A percentile compares a stretch with the other conserved stretches of the same genome.
Evolutionary conservation across 2,888 invertebrate species (phyloP).

Genomic region (Dermolepida albohirtum): DNA sequence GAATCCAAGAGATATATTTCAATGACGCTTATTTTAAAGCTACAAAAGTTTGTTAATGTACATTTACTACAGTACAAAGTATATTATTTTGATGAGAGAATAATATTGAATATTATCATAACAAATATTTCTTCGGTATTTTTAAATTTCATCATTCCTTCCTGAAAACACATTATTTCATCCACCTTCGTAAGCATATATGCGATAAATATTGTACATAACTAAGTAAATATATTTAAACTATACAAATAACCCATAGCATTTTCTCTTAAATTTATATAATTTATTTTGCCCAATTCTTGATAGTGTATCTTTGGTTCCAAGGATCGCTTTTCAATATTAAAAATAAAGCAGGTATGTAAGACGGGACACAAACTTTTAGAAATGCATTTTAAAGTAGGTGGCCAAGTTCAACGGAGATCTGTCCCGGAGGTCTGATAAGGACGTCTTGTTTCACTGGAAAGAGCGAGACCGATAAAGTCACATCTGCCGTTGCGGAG

Average conservation of each 20-base stretch:
- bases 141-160: too few species aligned
- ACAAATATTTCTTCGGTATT: too few species aligned
- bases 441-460: conserved; percentile 18
- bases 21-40: too few species aligned
- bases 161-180: too few species aligned
- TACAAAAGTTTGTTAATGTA: too few species aligned
- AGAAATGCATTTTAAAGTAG: conserved; percentile 44
- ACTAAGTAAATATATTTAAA: not conserved
- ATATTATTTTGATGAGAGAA: too few species aligned
- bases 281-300: too few species aligned
- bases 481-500: conserved; percentile 59
- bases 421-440: conserved; percentile 29
- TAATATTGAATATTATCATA: too few species aligned
- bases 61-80: too few species aligned
- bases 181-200: too few species aligned
- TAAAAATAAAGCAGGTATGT: conserved; percentile 27
- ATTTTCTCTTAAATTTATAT: not conserved
- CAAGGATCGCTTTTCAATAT: conserved; percentile 35
- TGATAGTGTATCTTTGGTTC: not conserved
- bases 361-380: conserved; percentile 36
- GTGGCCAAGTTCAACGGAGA: conserved; percentile 39
- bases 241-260: not conserved
- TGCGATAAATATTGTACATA: too few species aligned
- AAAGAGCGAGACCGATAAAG: conserved; percentile 27
- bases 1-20: too few species aligned